These are phyloP conservation scores for Dromius quadrimaculatus DNA, from an alignment of 2,888 invertebrate species.

Conservation along the genomic window DNA sequence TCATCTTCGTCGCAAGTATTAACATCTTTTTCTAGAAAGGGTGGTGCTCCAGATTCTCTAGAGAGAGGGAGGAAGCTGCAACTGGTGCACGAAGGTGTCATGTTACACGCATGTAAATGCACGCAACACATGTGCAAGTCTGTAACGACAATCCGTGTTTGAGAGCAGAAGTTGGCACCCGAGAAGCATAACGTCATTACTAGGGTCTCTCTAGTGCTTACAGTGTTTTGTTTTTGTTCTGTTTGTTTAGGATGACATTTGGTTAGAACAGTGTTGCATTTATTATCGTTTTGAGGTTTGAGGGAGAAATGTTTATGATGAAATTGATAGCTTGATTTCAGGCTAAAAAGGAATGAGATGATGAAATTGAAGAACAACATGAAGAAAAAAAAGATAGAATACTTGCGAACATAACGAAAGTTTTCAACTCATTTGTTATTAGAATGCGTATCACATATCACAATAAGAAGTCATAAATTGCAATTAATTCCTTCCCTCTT, in stretches of 20 bases:
- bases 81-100: constrained; percentile 48
- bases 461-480: too few species aligned
- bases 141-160: constrained; percentile 24
- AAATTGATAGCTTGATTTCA: neutral
- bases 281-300: neutral
- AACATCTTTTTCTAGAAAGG: neutral
- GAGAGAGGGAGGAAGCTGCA: constrained; percentile 8
- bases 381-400: too few species aligned
- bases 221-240: neutral
- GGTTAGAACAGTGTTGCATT: neutral
- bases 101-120: constrained; percentile 39
- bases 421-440: too few species aligned
- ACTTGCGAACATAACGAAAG: too few species aligned
- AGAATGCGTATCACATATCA: too few species aligned
- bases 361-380: too few species aligned
- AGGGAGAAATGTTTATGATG: neutral
- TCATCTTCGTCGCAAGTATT: too few species aligned
- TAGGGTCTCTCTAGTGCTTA: constrained; percentile 19
- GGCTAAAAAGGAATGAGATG: too few species aligned
- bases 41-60: neutral
- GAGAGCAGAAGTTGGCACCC: neutral
- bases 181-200: constrained; percentile 3
- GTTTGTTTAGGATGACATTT: constrained; percentile 12
- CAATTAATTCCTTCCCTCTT: too few species aligned
- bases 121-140: constrained; percentile 34